Evolutionary conservation across 2,888 invertebrate genomes (phyloP).

Genomic region (Hirtodrosophila alboralis): DNA sequence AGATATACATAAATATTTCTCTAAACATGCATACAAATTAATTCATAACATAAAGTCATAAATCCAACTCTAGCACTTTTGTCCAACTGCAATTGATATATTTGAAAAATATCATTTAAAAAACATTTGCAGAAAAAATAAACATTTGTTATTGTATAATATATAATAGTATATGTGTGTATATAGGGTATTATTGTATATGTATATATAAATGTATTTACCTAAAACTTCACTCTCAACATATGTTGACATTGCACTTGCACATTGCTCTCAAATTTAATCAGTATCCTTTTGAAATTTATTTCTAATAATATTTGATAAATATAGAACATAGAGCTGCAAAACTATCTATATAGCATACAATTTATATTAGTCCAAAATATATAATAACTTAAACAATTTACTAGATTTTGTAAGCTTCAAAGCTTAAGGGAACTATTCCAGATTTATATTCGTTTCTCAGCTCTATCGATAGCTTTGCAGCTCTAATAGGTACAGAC

Average conservation of each 20-base stretch:
- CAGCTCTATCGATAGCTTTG: too few species aligned
- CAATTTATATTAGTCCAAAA: too few species aligned
- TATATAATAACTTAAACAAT: too few species aligned
- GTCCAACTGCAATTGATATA: constrained; percentile 6
- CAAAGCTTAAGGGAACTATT: too few species aligned
- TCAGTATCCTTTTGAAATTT: constrained; percentile 28
- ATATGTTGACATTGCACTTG: constrained; percentile 47
- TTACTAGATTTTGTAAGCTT: too few species aligned
- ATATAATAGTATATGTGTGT: constrained; percentile 21
- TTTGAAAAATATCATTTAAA: constrained; percentile 27
- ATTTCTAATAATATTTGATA: constrained; percentile 17
- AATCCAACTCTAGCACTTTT: constrained; percentile 1
- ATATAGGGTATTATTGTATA: constrained; percentile 52
- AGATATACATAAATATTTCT: constrained; percentile 8
- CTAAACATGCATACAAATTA: constrained; percentile 32
- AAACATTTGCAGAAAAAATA: constrained; percentile 39
- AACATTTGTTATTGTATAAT: constrained; percentile 16
- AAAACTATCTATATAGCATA: too few species aligned
- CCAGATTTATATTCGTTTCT: too few species aligned
- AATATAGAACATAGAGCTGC: too few species aligned
- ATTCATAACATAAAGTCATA: not conserved
- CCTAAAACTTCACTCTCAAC: constrained; percentile 27
- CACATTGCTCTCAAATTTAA: constrained; percentile 66
- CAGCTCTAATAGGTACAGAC: constrained; percentile 22
- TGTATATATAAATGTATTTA: constrained; percentile 37